phyloP scores from a whole-genome alignment of 2,888 invertebrate genomes.

The Trachelus iudaicus region DNA sequence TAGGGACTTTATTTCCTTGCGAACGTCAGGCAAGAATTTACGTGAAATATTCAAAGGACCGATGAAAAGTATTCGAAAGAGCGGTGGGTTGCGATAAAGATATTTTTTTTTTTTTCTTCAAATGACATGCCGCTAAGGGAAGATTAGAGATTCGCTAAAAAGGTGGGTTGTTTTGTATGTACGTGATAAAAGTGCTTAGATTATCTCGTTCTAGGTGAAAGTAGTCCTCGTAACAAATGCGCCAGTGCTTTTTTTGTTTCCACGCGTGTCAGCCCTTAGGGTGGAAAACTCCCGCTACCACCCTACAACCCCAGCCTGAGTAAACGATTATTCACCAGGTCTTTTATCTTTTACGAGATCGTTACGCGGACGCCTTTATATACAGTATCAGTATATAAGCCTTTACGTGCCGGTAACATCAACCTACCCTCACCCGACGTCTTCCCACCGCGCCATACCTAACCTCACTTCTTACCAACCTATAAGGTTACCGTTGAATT shows the following conservation, averaged over 20 bases:
- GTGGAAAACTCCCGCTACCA: neutral
- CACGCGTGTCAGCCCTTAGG: neutral
- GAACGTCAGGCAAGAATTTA: neutral
- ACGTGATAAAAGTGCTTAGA: neutral
- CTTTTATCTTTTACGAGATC: neutral
- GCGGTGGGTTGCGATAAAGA: neutral
- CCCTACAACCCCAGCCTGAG: neutral
- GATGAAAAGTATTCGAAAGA: neutral
- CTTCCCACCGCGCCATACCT: neutral
- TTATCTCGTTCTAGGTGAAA: neutral
- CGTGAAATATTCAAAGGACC: neutral
- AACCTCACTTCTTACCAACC: neutral
- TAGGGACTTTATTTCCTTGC: neutral
- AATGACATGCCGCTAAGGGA: neutral
- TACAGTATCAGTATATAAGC: neutral
- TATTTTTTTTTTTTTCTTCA: too few species aligned
- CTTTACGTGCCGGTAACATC: neutral
- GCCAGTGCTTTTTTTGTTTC: neutral
- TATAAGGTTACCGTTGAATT: neutral
- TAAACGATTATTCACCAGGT: neutral
- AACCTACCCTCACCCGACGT: neutral
- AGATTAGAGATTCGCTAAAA: neutral
- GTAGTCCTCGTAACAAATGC: neutral
- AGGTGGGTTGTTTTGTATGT: neutral
- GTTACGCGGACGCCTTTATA: neutral